Evolutionary conservation across 1,140 invertebrate species (phyloP).

Genomic region (Hylaeus volcanicus): DNA sequence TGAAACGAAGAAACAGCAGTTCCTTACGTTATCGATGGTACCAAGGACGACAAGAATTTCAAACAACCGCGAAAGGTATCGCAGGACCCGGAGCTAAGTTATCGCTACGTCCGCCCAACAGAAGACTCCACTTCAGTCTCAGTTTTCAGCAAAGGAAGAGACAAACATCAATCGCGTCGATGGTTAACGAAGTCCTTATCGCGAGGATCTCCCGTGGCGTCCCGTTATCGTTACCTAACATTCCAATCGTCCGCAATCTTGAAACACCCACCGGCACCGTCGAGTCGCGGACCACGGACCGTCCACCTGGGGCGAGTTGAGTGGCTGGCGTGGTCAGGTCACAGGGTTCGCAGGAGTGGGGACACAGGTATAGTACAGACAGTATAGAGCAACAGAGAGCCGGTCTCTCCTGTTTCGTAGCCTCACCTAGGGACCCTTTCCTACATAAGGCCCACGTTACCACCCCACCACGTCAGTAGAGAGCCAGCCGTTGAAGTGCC

Average conservation of each 20-base stretch:
- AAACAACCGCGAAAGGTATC: no score
- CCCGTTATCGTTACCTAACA: conserved; percentile 21
- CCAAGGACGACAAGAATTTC: no score
- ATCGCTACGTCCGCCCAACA: no score
- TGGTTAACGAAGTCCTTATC: not conserved
- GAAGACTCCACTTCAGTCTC: no score
- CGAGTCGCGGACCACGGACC: conserved; percentile 47
- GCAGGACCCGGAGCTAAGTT: no score
- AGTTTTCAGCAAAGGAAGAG: not conserved
- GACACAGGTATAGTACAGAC: conserved; percentile 38
- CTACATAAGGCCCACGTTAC: conserved; percentile 77
- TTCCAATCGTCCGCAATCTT: conserved; percentile 7
- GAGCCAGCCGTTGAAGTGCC: conserved; percentile 65
- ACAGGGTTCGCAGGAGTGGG: conserved; percentile 44
- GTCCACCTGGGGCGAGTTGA: conserved; percentile 66
- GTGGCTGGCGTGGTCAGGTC: conserved; percentile 64
- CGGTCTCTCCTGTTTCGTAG: conserved; percentile 62
- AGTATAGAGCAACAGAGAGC: conserved; percentile 35
- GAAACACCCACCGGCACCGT: conserved; percentile 32
- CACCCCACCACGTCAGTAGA: conserved; percentile 72
- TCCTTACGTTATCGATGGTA: no score
- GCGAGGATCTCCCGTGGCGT: not conserved
- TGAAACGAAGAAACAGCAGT: no score
- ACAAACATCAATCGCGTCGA: not conserved
- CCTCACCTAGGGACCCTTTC: conserved; percentile 64